Evolutionary conservation across 2,797 vertebrate genomes (phyloP).

Genomic region (Diplodus puntazzo): DNA sequence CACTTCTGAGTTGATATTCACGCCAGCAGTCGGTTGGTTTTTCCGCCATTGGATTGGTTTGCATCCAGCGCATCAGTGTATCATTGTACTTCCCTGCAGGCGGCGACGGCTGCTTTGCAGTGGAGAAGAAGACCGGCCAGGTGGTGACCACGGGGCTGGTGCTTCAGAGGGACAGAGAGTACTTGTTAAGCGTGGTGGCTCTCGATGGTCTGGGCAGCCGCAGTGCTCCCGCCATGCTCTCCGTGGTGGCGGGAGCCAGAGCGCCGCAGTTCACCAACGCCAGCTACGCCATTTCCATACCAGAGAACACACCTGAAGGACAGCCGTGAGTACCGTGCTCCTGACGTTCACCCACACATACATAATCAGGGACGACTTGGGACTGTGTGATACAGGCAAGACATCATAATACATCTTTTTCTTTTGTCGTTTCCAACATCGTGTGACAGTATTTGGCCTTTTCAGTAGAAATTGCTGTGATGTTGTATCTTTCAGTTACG

Average conservation of each 20-base stretch:
- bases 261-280: constrained; percentile 90
- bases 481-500: not conserved
- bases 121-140: constrained; percentile 89
- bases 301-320: constrained; percentile 86
- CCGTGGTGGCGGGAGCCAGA: constrained; percentile 87
- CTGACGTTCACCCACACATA: not conserved
- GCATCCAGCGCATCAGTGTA: constrained; percentile 41
- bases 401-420: not conserved
- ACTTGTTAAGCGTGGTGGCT: constrained; percentile 89
- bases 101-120: constrained; percentile 89
- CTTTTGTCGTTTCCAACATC: not conserved
- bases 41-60: constrained; percentile 38
- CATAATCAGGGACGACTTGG: constrained; percentile 10
- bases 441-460: not conserved
- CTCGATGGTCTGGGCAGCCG: constrained; percentile 88
- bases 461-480: constrained; percentile 4
- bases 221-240: constrained; percentile 86
- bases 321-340: constrained; percentile 85
- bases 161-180: constrained; percentile 88
- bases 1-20: constrained; percentile 45
- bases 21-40: constrained; percentile 35
- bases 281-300: constrained; percentile 86
- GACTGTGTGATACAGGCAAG: not conserved
- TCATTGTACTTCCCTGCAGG: constrained; percentile 76
- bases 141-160: constrained; percentile 89